These are phyloP conservation scores for Stenoptilia bipunctidactyla DNA, from an alignment of 2,888 invertebrate species.

Conservation along the genomic window DNA sequence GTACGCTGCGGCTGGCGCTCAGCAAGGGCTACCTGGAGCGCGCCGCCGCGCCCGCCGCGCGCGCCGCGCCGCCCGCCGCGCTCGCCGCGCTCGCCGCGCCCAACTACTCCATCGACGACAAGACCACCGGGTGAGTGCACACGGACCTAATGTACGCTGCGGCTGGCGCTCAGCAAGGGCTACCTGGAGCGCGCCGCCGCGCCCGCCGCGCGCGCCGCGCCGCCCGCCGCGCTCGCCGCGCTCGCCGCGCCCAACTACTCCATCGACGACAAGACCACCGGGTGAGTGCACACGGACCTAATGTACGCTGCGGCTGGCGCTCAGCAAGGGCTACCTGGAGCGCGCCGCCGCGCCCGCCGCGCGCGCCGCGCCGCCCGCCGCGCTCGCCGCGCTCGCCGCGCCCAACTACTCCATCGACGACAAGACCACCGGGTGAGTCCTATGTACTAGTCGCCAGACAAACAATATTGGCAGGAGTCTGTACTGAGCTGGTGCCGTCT, in stretches of 20 bases:
- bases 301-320: no score
- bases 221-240: constrained; percentile 28
- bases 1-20: constrained; percentile 89
- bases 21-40: constrained; percentile 95
- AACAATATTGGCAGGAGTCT: no score
- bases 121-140: constrained; percentile 33
- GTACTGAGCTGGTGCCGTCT: no score
- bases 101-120: constrained; percentile 47
- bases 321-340: no score
- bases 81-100: constrained; percentile 26
- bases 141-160: no score
- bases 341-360: no score
- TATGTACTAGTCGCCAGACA: no score
- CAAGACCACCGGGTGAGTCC: no score
- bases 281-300: no score
- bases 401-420: no score
- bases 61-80: constrained; percentile 39
- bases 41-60: constrained; percentile 74
- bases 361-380: no score
- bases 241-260: constrained; percentile 31
- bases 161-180: constrained; percentile 93
- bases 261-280: constrained; percentile 47
- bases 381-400: no score
- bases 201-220: constrained; percentile 71
- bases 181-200: constrained; percentile 88